phyloP scores from a whole-genome alignment of 2,797 vertebrate genomes.

The Bradypus variegatus region DNA sequence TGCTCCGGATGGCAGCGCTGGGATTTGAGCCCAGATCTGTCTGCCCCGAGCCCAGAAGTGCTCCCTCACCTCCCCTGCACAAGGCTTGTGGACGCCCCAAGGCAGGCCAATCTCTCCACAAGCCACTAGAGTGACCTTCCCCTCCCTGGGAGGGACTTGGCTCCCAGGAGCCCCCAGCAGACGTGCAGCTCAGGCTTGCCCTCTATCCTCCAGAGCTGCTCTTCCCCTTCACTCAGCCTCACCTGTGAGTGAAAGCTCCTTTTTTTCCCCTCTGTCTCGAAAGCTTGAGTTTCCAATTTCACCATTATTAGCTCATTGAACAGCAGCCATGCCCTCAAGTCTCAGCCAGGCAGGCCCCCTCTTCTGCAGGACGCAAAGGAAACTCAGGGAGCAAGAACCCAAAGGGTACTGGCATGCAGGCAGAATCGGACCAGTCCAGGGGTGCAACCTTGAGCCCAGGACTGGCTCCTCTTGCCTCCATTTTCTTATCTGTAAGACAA shows the following conservation, averaged over 20 bases:
- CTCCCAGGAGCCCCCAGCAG: not conserved
- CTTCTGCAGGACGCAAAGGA: not conserved
- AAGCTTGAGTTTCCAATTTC: constrained; percentile 36
- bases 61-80: not conserved
- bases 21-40: not conserved
- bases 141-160: not conserved
- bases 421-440: not conserved
- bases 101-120: not conserved
- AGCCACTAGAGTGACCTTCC: not conserved
- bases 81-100: fast-evolving
- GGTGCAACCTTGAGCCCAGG: not conserved
- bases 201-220: not conserved
- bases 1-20: not conserved
- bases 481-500: not conserved
- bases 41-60: not conserved
- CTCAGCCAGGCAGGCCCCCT: constrained; percentile 16
- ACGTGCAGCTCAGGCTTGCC: not conserved
- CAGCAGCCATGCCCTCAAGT: not conserved
- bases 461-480: not conserved
- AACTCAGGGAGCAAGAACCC: not conserved
- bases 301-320: constrained; percentile 33
- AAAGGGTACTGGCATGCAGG: fast-evolving
- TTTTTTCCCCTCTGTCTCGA: not conserved
- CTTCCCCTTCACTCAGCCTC: constrained; percentile 23
- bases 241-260: constrained; percentile 19